Evolutionary conservation across 2,888 invertebrate species (phyloP).

Genomic region (Nemoura dubitans): DNA sequence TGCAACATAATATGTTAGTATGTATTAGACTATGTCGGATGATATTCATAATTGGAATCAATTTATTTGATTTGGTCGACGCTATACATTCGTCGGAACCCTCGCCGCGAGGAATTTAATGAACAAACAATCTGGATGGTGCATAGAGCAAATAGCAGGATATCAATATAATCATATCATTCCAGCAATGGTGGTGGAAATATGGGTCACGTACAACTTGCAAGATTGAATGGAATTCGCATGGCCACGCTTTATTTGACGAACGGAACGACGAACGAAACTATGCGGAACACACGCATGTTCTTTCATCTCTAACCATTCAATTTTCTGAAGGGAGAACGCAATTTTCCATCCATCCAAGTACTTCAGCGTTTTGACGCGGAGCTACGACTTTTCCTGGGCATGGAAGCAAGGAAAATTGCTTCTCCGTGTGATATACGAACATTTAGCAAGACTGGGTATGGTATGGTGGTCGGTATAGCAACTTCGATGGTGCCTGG

Average conservation of each 20-base stretch:
- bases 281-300: background rate
- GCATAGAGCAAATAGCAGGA: background rate
- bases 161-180: background rate
- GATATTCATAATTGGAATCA: slow-evolving; percentile 2
- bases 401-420: too few species aligned
- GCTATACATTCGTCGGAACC: background rate
- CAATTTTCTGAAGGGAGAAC: background rate
- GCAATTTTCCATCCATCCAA: background rate
- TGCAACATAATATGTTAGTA: too few species aligned
- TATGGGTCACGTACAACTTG: background rate
- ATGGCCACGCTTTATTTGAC: background rate
- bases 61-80: background rate
- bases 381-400: too few species aligned
- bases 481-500: too few species aligned
- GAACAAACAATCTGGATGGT: background rate
- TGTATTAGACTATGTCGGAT: background rate
- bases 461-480: too few species aligned
- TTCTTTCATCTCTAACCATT: background rate
- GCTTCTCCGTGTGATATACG: too few species aligned
- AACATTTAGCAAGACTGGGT: too few species aligned
- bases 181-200: background rate
- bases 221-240: background rate
- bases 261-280: background rate
- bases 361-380: too few species aligned
- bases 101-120: background rate